Percentiles rank a stretch among this genome's conserved stretches.
Conservation (phyloP, 2,113 vertebrate species). For the Rynchops niger region DNA sequence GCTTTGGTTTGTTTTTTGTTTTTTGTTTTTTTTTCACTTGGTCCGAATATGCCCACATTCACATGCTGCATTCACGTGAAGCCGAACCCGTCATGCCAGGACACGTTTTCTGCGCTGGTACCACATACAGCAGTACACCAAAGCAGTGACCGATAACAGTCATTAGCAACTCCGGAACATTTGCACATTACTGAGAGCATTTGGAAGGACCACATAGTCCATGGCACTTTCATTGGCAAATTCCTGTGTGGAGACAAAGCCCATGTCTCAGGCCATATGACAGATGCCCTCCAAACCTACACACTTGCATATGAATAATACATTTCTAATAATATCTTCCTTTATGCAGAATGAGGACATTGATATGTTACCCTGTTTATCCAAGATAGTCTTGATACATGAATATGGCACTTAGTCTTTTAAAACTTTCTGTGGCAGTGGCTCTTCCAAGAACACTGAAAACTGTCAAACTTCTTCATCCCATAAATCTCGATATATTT, state of each 20-base stretch:
- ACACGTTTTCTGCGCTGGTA: fast-evolving
- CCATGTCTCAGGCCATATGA: not conserved
- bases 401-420: not conserved
- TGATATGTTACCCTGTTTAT: not conserved
- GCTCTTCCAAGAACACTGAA: not conserved
- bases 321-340: not conserved
- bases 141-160: fast-evolving
- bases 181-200: not conserved
- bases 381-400: not conserved
- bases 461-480: slow-evolving; percentile 22
- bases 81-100: not conserved
- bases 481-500: not conserved
- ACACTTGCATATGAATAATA: not conserved
- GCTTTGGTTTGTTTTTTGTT: not conserved
- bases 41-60: not conserved
- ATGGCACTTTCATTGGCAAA: not conserved
- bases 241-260: not conserved
- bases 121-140: not conserved
- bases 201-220: not conserved
- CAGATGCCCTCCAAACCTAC: not conserved
- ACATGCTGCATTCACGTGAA: not conserved
- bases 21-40: not conserved
- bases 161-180: not conserved
- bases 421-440: not conserved
- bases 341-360: not conserved